Percentiles rank a stretch among this genome's conserved stretches.
phyloP scores from a whole-genome alignment of 2,797 vertebrate genomes.

The Anas bahamensis region DNA sequence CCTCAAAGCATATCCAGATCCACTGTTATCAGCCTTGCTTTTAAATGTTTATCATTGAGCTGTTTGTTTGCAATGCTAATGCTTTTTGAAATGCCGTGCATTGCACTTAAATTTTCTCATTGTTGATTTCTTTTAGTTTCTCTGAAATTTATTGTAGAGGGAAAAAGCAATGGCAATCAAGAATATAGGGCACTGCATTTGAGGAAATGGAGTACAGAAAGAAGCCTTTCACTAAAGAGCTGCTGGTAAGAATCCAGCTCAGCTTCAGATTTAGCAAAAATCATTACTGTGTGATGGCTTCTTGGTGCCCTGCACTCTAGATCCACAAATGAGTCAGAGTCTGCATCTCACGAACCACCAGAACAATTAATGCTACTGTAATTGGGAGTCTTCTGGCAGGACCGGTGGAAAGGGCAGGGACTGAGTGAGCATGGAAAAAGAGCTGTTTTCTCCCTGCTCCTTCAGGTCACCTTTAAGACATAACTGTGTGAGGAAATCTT shows the following conservation, averaged over 20 bases:
- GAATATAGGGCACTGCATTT: neutral
- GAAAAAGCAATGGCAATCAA: neutral
- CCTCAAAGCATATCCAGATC: neutral
- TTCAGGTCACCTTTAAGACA: neutral
- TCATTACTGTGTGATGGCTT: neutral
- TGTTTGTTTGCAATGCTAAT: neutral
- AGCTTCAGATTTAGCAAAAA: constrained; percentile 8
- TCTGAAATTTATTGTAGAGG: neutral
- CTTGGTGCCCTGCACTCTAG: neutral
- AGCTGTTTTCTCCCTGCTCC: neutral
- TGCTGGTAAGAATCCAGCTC: constrained; percentile 24
- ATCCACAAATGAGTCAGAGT: neutral
- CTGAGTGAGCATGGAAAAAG: constrained; percentile 6
- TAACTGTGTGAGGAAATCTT: neutral
- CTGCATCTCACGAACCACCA: constrained; percentile 39
- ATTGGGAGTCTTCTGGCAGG: neutral
- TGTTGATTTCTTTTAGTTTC: neutral
- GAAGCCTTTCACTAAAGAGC: constrained; percentile 34
- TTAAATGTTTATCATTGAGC: neutral
- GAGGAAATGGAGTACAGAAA: neutral
- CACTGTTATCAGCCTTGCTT: neutral
- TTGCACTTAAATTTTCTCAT: neutral
- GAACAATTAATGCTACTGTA: constrained; percentile 35
- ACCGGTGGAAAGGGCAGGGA: constrained; percentile 1
- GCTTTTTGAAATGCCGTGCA: neutral